phyloP scores from a whole-genome alignment of 1,140 invertebrate species.

The Limonius californicus region DNA sequence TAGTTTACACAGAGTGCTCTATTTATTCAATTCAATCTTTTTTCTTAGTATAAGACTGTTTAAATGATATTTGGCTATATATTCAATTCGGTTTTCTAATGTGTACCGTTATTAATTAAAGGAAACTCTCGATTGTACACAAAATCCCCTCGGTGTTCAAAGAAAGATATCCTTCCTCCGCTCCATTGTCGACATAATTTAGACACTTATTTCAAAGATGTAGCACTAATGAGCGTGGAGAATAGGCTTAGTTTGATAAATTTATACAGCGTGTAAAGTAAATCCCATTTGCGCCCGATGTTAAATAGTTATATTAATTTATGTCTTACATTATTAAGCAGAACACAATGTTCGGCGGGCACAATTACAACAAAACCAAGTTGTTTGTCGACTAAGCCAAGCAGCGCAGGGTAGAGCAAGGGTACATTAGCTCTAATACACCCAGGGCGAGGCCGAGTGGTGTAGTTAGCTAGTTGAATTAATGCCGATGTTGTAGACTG shows the following conservation, averaged over 20 bases:
- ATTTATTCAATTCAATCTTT: too few species aligned
- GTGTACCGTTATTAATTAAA: too few species aligned
- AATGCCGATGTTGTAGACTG: conserved; percentile 42
- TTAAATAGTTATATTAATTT: conserved; percentile 45
- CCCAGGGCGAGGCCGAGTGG: conserved; percentile 30
- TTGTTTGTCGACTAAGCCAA: conserved; percentile 42
- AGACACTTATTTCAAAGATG: conserved; percentile 13
- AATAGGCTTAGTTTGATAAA: conserved; percentile 29
- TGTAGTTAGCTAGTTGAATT: conserved; percentile 44
- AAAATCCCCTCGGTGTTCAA: too few species aligned
- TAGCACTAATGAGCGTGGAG: conserved; percentile 11
- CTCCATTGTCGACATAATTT: conserved; percentile 3
- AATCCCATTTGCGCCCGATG: conserved; percentile 33
- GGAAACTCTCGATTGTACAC: too few species aligned
- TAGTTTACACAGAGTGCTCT: too few species aligned
- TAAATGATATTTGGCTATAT: too few species aligned
- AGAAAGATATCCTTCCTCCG: neutral
- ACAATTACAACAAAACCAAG: conserved; percentile 44
- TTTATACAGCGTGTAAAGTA: conserved; percentile 37
- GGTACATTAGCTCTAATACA: conserved; percentile 44
- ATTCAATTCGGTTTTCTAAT: too few species aligned
- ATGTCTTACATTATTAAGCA: conserved; percentile 43
- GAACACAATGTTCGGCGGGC: conserved; percentile 38
- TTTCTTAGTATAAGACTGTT: too few species aligned
- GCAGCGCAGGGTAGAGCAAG: conserved; percentile 25